Base-by-base conservation (phyloP, 2,888 invertebrate genomes). In the Amphiduros pacificus region DNA sequence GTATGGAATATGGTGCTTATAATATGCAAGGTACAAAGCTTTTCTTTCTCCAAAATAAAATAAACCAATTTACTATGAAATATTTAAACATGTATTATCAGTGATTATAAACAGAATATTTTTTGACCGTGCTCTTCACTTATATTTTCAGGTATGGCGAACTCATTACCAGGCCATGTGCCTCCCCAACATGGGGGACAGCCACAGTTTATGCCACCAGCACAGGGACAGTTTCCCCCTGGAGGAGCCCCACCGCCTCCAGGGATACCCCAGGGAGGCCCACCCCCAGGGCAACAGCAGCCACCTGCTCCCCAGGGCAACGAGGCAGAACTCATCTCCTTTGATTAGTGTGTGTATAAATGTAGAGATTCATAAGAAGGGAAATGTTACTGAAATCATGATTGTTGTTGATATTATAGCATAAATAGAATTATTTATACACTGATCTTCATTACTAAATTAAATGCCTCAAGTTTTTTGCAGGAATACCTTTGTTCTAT, bases 261-360 rank as follows among this genome's bases (percentile, higher is more conserved):
- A 40, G 57, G 57, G 2, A 49, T 31, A 2, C 55, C 55, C 27
- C 44, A 44, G 20, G 58, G 51, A 31, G 50, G 44, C 4, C 54
- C 41, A 54, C 54, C 60, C n/a, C 44, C 60, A 6, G 51, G 51
- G 14, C 48, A 48, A 17, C 44, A 4, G 3, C 48, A 26, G 29
- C 48, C 6, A 22, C 49, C 11, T 27, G 49, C 48, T 1, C 31
- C 22, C 14, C 56, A 56, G 29, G 27, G 31, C 27, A 44, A 41
- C 5, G 62, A 62, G 31, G 61, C 62, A 9, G 51, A 62, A 27
- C 61, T 65, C 26, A 67, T 67, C 49, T 63, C 53, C 11, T 67
- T 65, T 51, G 67, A 65, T 51, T 66, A 49, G 44, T 32, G 3
- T 36, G 11, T 36, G 17, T 17, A 9, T 36, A 36, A 17, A 36